A percentile compares a stretch with the other conserved stretches of the same genome.
Evolutionary conservation across 2,113 vertebrate species (phyloP).

Genomic region (Orientallactaga bullata): DNA sequence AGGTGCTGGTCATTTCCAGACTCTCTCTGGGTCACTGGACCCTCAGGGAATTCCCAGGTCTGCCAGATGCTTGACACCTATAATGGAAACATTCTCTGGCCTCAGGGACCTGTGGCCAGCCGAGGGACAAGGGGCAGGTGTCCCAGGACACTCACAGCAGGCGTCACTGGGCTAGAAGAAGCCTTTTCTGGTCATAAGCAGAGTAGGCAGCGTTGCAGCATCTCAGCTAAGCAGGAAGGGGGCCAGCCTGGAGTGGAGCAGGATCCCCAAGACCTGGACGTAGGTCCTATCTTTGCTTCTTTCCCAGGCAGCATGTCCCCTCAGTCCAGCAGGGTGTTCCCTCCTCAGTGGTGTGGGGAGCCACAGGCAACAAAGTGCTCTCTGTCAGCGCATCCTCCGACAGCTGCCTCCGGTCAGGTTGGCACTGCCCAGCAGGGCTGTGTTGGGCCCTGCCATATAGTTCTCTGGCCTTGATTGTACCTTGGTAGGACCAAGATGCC

Average conservation of each 20-base stretch:
- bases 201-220: no score
- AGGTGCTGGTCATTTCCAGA: accelerated
- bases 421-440: not conserved
- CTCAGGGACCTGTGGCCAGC: accelerated
- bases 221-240: not conserved
- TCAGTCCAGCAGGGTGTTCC: not conserved
- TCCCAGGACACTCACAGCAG: not conserved
- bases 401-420: accelerated
- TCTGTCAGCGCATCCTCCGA: not conserved
- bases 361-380: accelerated
- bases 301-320: not conserved
- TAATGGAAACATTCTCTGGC: not conserved
- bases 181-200: not conserved
- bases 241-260: accelerated
- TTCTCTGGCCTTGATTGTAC: not conserved
- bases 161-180: not conserved
- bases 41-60: not conserved
- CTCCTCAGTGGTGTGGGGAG: accelerated
- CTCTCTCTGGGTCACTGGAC: not conserved
- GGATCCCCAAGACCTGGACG: not conserved
- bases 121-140: not conserved
- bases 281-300: not conserved
- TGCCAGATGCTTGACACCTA: accelerated
- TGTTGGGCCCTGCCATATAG: accelerated
- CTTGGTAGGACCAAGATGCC: conserved; percentile 87